phyloP scores from a whole-genome alignment of 1,140 invertebrate species.

The Halyomorpha halys region DNA sequence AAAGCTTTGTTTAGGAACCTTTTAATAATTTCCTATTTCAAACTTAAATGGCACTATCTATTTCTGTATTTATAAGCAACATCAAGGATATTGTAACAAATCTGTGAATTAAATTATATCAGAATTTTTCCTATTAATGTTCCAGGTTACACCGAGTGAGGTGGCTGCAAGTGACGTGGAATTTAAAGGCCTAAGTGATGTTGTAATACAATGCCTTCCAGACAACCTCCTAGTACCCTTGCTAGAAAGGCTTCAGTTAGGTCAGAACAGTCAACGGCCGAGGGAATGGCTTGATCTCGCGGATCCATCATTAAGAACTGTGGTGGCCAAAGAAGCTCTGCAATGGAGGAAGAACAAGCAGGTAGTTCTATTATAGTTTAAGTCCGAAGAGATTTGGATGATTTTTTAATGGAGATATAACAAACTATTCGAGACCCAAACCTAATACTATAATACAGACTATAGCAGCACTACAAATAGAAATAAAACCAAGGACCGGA shows the following conservation, averaged over 20 bases:
- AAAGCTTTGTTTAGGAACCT: too few species aligned
- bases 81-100: too few species aligned
- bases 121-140: not conserved
- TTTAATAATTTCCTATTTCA: too few species aligned
- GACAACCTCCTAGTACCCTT: slow-evolving; percentile 63
- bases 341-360: slow-evolving; percentile 58
- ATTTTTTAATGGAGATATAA: too few species aligned
- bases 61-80: too few species aligned
- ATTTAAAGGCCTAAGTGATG: slow-evolving; percentile 59
- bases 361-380: slow-evolving; percentile 35
- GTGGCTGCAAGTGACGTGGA: slow-evolving; percentile 53
- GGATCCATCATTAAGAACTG: slow-evolving; percentile 60
- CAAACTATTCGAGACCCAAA: too few species aligned
- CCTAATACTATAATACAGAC: too few species aligned
- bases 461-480: too few species aligned
- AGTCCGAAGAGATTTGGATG: not conserved
- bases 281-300: slow-evolving; percentile 62
- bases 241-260: slow-evolving; percentile 47
- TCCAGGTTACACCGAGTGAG: slow-evolving; percentile 53
- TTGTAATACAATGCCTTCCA: slow-evolving; percentile 65
- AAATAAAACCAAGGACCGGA: too few species aligned
- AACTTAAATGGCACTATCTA: too few species aligned
- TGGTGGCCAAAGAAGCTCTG: slow-evolving; percentile 77
- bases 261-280: slow-evolving; percentile 38
- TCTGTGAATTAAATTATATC: too few species aligned